phyloP scores from a whole-genome alignment of 64 coral and sea anemone genomes.

The Montipora cactus region DNA sequence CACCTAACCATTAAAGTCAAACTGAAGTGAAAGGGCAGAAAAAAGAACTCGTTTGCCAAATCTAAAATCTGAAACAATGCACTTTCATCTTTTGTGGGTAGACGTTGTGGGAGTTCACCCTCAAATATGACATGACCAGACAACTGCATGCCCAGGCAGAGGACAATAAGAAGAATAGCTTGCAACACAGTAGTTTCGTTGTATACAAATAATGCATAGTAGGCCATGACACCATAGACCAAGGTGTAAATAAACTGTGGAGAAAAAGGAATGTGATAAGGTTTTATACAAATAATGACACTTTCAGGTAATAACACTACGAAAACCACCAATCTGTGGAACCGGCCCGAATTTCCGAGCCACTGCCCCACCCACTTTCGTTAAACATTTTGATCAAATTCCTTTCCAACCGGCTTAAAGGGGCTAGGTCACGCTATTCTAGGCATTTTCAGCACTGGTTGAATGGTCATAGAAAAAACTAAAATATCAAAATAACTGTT shows the following conservation, averaged over 20 bases:
- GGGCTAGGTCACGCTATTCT: no score
- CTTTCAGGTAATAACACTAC: no score
- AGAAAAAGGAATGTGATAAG: neutral
- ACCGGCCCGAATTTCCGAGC: no score
- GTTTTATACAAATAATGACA: no score
- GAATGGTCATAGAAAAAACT: no score
- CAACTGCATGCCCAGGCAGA: slow-evolving; percentile 73
- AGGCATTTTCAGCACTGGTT: no score
- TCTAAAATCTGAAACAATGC: slow-evolving; percentile 78
- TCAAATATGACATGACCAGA: slow-evolving; percentile 60
- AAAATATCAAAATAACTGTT: no score
- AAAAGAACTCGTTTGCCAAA: slow-evolving; percentile 79
- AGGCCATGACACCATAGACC: slow-evolving; percentile 71
- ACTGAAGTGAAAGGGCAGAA: slow-evolving; percentile 80
- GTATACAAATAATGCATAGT: slow-evolving; percentile 69
- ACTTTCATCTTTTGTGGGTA: slow-evolving; percentile 70
- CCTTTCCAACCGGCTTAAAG: no score
- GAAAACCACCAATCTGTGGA: no score
- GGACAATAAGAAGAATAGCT: slow-evolving; percentile 40
- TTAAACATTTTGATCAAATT: no score
- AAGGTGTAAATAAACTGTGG: slow-evolving; percentile 84
- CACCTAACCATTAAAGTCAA: slow-evolving; percentile 78
- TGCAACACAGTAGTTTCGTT: slow-evolving; percentile 53
- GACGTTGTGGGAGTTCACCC: slow-evolving; percentile 43
- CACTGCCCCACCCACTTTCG: no score